Evolutionary conservation across 2,797 vertebrate species (phyloP).

Genomic region (Salmo trutta): DNA sequence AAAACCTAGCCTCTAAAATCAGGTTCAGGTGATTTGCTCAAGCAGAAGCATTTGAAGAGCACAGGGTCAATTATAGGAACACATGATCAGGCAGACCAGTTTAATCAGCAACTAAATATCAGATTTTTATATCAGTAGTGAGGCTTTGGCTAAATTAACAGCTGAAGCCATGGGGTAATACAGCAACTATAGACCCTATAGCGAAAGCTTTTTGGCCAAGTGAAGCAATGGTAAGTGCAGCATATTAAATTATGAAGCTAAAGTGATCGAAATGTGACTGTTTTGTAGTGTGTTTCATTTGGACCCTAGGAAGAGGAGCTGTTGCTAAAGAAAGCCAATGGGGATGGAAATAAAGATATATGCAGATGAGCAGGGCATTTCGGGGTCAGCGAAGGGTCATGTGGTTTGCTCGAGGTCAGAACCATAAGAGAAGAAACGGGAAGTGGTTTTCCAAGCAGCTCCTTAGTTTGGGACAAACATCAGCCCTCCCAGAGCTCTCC

Average conservation of each 20-base stretch:
- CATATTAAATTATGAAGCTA: no score
- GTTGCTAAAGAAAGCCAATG: slow-evolving; percentile 4
- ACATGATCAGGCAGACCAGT: not conserved
- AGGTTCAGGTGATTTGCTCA: slow-evolving; percentile 21
- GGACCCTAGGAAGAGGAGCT: not conserved
- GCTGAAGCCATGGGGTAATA: slow-evolving; percentile 1
- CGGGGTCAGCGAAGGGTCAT: slow-evolving; percentile 1
- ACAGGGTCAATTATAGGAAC: not conserved
- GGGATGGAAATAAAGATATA: not conserved
- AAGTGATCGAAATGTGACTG: no score
- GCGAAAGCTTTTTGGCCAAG: not conserved
- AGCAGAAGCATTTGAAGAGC: slow-evolving; percentile 35
- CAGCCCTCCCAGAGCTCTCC: slow-evolving; percentile 61
- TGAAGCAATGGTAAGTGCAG: not conserved
- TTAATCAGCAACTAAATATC: not conserved
- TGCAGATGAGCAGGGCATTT: not conserved
- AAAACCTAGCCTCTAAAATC: slow-evolving; percentile 14
- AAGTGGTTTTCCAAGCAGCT: slow-evolving; percentile 53
- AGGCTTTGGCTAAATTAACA: not conserved
- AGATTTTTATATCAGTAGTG: not conserved
- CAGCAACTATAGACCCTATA: not conserved
- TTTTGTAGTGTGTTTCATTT: not conserved
- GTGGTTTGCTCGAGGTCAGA: slow-evolving; percentile 11
- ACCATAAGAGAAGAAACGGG: slow-evolving; percentile 21
- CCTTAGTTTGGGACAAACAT: slow-evolving; percentile 30